These are phyloP conservation scores for Penaeus japonicus DNA, from an alignment of 1,140 invertebrate genomes.

Conservation along the genomic window DNA sequence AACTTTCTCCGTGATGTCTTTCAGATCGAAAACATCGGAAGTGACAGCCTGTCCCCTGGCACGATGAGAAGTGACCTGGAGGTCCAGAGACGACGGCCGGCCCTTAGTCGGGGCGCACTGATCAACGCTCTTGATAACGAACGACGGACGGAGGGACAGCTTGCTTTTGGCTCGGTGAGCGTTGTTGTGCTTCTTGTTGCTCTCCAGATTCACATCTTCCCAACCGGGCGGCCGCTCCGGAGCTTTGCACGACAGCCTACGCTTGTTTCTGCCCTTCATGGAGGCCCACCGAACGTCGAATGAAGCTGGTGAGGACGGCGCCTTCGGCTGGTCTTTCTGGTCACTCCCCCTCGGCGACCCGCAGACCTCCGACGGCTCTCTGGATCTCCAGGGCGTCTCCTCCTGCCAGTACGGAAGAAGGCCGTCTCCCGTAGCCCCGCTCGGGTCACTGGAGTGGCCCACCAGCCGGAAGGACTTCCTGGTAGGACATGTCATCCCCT, in stretches of 20 bases:
- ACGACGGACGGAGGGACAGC: constrained; percentile 1
- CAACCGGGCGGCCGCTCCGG: constrained; percentile 19
- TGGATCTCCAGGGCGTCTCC: not conserved
- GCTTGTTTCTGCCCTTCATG: not conserved
- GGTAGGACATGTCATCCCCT: not conserved
- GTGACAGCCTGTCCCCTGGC: not conserved
- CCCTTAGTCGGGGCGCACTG: not conserved
- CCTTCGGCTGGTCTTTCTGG: not conserved
- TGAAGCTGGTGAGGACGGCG: not conserved
- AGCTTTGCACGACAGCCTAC: not conserved
- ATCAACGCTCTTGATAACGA: not conserved
- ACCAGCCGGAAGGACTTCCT: constrained; percentile 8
- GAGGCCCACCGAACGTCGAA: constrained; percentile 37
- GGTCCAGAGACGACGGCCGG: not conserved
- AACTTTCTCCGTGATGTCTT: not conserved
- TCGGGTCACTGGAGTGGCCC: not conserved
- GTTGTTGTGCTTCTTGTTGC: not conserved
- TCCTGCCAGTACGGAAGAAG: constrained; percentile 16
- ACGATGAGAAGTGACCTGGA: not conserved
- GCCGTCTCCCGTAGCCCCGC: not conserved
- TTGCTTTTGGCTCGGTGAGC: not conserved
- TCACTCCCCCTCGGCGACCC: too few species aligned
- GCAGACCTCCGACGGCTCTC: too few species aligned
- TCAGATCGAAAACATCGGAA: not conserved
- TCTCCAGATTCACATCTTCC: not conserved